These are phyloP conservation scores for Heteractis magnifica DNA, from an alignment of 92 coral and sea anemone species.

Conservation along the genomic window DNA sequence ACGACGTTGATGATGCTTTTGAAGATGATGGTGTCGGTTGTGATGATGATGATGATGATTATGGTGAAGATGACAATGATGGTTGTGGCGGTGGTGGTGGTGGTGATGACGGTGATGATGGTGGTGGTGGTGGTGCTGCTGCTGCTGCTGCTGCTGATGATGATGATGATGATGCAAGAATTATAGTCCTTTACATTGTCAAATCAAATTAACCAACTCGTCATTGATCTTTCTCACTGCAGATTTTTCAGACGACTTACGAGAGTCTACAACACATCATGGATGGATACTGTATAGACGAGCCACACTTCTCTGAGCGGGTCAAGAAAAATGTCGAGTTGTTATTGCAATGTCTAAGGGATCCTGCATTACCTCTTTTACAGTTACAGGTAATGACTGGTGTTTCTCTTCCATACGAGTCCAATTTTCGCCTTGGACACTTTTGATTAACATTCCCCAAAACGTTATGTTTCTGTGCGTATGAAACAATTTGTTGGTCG, in stretches of 20 bases:
- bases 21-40: not conserved
- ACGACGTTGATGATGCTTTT: not conserved
- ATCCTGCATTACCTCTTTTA: constrained; percentile 88
- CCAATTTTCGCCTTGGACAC: no score
- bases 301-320: constrained; percentile 66
- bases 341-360: constrained; percentile 71
- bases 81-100: not conserved
- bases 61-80: not conserved
- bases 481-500: no score
- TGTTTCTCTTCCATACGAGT: not conserved
- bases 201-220: no score
- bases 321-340: constrained; percentile 67
- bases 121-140: not conserved
- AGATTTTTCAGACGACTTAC: constrained; percentile 79
- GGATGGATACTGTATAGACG: constrained; percentile 84
- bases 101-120: not conserved
- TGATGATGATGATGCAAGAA: no score
- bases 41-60: not conserved
- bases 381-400: constrained; percentile 70
- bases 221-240: not conserved
- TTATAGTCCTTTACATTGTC: no score
- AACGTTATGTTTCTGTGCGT: no score
- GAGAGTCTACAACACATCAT: constrained; percentile 86
- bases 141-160: not conserved
- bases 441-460: no score